These are phyloP conservation scores for Perdita meconis DNA, from an alignment of 2,888 invertebrate species.

Conservation along the genomic window DNA sequence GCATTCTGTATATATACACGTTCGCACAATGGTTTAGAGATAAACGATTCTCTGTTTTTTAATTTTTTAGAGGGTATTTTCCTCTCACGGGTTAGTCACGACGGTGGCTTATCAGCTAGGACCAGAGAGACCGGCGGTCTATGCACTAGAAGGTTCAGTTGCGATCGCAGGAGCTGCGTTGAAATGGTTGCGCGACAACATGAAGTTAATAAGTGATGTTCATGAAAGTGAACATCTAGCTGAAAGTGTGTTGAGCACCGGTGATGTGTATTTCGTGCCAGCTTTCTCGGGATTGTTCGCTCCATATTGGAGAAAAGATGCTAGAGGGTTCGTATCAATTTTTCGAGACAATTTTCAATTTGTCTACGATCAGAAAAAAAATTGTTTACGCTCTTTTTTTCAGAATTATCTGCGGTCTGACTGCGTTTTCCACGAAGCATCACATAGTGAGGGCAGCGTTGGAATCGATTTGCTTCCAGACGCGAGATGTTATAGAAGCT, in stretches of 20 bases:
- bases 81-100: slow-evolving; percentile 94
- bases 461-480: slow-evolving; percentile 98
- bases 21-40: too few species aligned
- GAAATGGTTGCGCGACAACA: slow-evolving; percentile 96
- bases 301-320: slow-evolving; percentile 99
- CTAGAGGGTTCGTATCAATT: slow-evolving; percentile 88
- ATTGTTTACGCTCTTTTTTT: slow-evolving; percentile 73
- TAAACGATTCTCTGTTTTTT: too few species aligned
- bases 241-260: slow-evolving; percentile 92
- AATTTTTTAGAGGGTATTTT: slow-evolving; percentile 89
- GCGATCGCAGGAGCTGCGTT: slow-evolving; percentile 96
- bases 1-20: too few species aligned
- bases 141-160: slow-evolving; percentile 98
- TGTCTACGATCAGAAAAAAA: too few species aligned
- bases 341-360: not conserved
- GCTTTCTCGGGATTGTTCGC: slow-evolving; percentile 98
- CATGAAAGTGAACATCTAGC: slow-evolving; percentile 89
- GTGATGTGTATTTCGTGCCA: slow-evolving; percentile 99
- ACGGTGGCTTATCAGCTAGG: slow-evolving; percentile 97
- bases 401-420: slow-evolving; percentile 96
- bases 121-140: slow-evolving; percentile 90
- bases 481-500: slow-evolving; percentile 96
- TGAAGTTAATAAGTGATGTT: slow-evolving; percentile 92
- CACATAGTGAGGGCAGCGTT: slow-evolving; percentile 97
- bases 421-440: slow-evolving; percentile 95